Conservation (phyloP, 1,140 invertebrate species). For the Trichonephila clavipes region DNA sequence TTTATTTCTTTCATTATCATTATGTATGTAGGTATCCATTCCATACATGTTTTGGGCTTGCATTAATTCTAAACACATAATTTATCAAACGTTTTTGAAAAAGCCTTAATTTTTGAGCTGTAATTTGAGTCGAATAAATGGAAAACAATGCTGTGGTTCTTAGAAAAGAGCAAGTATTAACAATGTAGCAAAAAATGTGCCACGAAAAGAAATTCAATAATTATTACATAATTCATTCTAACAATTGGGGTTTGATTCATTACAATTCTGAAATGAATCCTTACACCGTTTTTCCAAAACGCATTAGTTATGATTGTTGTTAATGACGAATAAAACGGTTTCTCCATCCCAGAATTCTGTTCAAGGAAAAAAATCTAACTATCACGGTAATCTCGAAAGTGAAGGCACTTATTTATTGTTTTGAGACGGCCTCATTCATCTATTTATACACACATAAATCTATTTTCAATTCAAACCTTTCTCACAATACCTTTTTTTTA, state of each 20-base stretch:
- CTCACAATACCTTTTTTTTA: not conserved
- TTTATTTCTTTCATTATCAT: no score
- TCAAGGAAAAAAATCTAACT: not conserved
- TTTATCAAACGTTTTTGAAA: no score
- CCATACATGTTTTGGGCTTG: no score
- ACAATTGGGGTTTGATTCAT: not conserved
- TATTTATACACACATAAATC: conserved; percentile 21
- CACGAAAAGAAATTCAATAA: no score
- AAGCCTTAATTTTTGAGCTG: no score
- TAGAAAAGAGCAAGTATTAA: no score
- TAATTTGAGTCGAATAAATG: no score
- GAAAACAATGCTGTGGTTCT: no score
- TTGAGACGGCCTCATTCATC: not conserved
- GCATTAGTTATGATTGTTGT: not conserved
- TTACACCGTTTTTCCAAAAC: not conserved
- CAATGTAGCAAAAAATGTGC: no score
- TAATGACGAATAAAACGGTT: not conserved
- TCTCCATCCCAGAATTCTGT: not conserved
- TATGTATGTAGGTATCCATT: no score
- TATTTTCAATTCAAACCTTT: conserved; percentile 24
- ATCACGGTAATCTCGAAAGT: not conserved
- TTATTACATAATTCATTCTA: not conserved
- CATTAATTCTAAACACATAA: no score
- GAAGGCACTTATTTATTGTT: not conserved
- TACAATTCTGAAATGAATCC: not conserved